Evolutionary conservation across 2,113 vertebrate genomes (phyloP).

Genomic region (Cynoglossus semilaevis): DNA sequence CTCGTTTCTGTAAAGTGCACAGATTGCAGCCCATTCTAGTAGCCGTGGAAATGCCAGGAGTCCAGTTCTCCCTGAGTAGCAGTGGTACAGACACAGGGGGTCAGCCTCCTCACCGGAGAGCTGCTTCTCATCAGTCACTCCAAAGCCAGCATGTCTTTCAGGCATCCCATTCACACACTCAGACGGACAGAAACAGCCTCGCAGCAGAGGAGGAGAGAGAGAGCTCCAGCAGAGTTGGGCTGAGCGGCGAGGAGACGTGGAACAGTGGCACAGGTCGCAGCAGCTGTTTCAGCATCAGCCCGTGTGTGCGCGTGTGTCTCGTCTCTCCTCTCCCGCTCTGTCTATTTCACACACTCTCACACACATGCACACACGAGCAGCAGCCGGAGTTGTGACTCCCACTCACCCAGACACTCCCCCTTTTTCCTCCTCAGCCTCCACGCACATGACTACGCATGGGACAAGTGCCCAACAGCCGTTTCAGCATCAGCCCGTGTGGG

Average conservation of each 20-base stretch:
- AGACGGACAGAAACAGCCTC: slow-evolving; percentile 30
- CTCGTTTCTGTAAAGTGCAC: slow-evolving; percentile 99
- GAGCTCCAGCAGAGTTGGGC: slow-evolving; percentile 45
- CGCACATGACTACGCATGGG: slow-evolving; percentile 93
- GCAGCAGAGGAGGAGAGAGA: slow-evolving; percentile 17
- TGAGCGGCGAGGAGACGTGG: slow-evolving; percentile 28
- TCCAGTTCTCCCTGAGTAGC: slow-evolving; percentile 84
- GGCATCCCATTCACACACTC: slow-evolving; percentile 63
- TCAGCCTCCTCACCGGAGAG: slow-evolving; percentile 87
- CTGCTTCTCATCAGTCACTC: slow-evolving; percentile 94
- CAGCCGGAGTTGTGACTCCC: slow-evolving; percentile 85
- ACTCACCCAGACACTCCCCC: slow-evolving; percentile 90
- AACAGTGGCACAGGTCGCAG: slow-evolving; percentile 33
- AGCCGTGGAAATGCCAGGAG: slow-evolving; percentile 79
- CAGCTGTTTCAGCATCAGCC: slow-evolving; percentile 55
- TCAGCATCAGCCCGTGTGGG: slow-evolving; percentile 54
- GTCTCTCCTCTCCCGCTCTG: slow-evolving; percentile 35
- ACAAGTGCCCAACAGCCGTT: slow-evolving; percentile 36
- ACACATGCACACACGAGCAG: slow-evolving; percentile 66
- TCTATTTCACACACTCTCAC: slow-evolving; percentile 70
- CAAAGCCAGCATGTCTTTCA: slow-evolving; percentile 80
- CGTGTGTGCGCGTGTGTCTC: slow-evolving; percentile 40
- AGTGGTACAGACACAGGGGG: slow-evolving; percentile 84
- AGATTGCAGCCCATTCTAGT: slow-evolving; percentile 99
- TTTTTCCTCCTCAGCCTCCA: slow-evolving; percentile 79